phyloP scores from a whole-genome alignment of 2,888 invertebrate genomes.

The Yponomeuta sedellus region DNA sequence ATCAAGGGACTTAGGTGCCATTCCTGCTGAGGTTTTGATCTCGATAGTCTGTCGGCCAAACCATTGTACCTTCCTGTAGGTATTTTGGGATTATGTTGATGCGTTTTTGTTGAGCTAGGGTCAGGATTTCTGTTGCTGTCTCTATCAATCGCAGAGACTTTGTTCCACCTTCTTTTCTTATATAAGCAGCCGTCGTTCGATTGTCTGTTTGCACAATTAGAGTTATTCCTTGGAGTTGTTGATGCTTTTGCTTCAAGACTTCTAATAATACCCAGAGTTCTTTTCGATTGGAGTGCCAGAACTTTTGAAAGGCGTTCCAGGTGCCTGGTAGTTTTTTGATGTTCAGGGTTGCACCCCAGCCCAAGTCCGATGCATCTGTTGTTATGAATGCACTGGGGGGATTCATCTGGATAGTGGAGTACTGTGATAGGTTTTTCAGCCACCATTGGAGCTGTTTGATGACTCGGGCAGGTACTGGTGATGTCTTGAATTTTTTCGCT shows the following conservation, averaged over 20 bases:
- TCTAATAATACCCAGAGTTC: not conserved
- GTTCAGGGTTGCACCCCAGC: conserved; percentile 7
- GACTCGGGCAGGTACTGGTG: not conserved
- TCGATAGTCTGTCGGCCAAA: conserved; percentile 18
- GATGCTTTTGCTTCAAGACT: not conserved
- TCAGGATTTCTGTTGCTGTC: conserved; percentile 4
- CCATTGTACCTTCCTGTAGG: conserved; percentile 18
- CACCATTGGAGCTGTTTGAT: not conserved
- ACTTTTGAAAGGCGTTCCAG: not conserved
- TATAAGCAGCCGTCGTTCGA: conserved; percentile 7
- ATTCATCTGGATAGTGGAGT: not conserved
- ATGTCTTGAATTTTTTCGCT: not conserved
- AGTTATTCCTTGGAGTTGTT: not conserved
- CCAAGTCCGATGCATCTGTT: conserved; percentile 12
- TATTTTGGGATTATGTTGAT: conserved; percentile 12
- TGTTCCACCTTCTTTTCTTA: conserved; percentile 10
- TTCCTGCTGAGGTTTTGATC: conserved; percentile 15
- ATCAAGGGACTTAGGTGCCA: conserved; percentile 10
- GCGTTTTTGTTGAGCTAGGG: not conserved
- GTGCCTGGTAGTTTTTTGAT: not conserved
- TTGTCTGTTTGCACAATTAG: conserved; percentile 12
- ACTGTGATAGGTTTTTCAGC: not conserved
- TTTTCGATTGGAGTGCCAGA: conserved; percentile 1
- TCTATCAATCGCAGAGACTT: conserved; percentile 10
- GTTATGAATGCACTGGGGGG: conserved; percentile 6